Conservation (phyloP, 2,113 vertebrate species). For the Uropsilus gracilis region DNA sequence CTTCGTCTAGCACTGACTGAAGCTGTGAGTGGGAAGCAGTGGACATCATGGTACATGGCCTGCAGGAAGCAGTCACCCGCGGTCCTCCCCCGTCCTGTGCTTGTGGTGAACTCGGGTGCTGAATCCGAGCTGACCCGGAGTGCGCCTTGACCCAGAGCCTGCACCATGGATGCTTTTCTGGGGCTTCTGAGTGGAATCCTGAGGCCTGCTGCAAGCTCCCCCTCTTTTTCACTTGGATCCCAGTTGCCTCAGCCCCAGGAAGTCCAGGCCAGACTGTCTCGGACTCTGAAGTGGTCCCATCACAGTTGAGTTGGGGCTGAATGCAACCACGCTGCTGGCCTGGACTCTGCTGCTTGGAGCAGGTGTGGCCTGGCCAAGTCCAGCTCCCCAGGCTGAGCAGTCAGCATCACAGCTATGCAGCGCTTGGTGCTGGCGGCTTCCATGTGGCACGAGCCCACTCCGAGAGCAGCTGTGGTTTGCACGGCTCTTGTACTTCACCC, state of each 20-base stretch:
- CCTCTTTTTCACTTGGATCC: not conserved
- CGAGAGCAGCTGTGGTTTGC: not conserved
- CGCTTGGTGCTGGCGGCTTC: too few relatives aligned
- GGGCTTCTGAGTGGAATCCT: not conserved
- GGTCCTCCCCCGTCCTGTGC: too few relatives aligned
- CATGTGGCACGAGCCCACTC: too few relatives aligned
- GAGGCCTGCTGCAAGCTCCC: not conserved
- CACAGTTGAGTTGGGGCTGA: not conserved
- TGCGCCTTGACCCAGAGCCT: not conserved
- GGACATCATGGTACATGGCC: not conserved
- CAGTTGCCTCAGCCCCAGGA: not conserved
- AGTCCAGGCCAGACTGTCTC: not conserved
- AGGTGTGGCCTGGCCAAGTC: not conserved
- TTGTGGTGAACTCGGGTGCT: too few relatives aligned
- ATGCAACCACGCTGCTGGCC: not conserved
- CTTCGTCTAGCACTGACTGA: not conserved
- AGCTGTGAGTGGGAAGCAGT: not conserved
- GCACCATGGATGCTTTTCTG: not conserved
- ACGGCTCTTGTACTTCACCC: not conserved
- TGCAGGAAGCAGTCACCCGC: not conserved
- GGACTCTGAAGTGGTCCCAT: not conserved
- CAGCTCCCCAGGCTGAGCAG: not conserved
- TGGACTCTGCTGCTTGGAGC: not conserved
- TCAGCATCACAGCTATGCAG: too few relatives aligned
- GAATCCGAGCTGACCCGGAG: not conserved